phyloP scores from a whole-genome alignment of 2,797 vertebrate genomes.

The Spinibarbus caldwelli region DNA sequence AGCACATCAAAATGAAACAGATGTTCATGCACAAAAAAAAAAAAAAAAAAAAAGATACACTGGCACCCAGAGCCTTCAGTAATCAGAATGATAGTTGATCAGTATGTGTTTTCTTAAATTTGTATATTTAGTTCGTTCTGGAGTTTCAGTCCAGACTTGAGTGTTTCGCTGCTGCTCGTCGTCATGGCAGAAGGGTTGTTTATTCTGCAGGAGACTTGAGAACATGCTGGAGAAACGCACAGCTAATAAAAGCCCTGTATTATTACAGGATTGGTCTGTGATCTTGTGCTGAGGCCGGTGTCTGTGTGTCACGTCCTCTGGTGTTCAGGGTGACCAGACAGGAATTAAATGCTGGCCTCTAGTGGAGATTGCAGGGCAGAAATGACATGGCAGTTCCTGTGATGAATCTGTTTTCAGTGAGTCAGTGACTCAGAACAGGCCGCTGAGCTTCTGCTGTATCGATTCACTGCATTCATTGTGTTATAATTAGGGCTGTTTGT shows the following conservation, averaged over 20 bases:
- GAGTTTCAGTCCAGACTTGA: constrained; percentile 23
- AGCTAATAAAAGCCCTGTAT: neutral
- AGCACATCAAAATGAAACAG: neutral
- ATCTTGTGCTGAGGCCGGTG: neutral
- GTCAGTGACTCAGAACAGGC: too few relatives aligned
- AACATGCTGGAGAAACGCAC: neutral
- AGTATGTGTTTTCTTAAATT: neutral
- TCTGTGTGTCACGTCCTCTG: too few relatives aligned
- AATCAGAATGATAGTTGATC: neutral
- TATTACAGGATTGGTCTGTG: neutral
- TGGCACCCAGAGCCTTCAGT: neutral
- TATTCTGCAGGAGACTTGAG: constrained; percentile 60
- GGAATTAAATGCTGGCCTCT: constrained; percentile 42
- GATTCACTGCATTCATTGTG: neutral
- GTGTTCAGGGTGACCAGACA: neutral
- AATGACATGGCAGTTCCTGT: neutral
- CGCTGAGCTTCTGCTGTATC: neutral
- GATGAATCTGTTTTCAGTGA: neutral
- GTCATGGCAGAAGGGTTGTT: constrained; percentile 76
- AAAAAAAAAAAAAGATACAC: neutral
- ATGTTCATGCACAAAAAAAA: neutral
- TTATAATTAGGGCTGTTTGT: neutral
- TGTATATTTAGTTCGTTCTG: too few relatives aligned
- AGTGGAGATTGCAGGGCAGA: constrained; percentile 24
- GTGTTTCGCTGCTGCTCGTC: constrained; percentile 74